phyloP scores from a whole-genome alignment of 2,888 invertebrate species.

The Palloptera scutellata region DNA sequence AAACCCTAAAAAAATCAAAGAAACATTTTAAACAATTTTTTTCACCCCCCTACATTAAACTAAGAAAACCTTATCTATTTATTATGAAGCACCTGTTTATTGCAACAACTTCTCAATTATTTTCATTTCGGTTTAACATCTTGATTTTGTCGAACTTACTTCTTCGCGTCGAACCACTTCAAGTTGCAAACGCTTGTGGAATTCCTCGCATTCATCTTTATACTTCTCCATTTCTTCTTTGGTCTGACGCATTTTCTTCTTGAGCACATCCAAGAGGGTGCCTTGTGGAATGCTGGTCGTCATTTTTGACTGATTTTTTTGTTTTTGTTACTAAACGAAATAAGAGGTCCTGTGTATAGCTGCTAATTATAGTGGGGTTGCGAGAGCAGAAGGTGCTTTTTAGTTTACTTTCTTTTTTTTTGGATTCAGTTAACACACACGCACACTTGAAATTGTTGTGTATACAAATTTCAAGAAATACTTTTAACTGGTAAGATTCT shows the following conservation, averaged over 20 bases:
- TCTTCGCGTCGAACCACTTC: slow-evolving; percentile 97
- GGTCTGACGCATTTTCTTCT: slow-evolving; percentile 99
- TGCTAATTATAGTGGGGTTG: neutral
- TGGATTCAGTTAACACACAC: slow-evolving; percentile 5
- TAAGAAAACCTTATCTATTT: neutral
- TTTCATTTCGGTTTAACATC: no score
- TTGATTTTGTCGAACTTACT: slow-evolving; percentile 73
- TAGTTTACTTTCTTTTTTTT: slow-evolving; percentile 11
- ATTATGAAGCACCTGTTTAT: neutral
- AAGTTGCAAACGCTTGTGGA: slow-evolving; percentile 92
- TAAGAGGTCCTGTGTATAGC: no score
- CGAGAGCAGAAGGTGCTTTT: slow-evolving; percentile 3
- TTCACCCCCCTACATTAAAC: neutral
- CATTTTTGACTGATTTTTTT: slow-evolving; percentile 66
- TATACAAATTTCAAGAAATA: slow-evolving; percentile 20
- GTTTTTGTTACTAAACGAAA: neutral
- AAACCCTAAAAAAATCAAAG: neutral
- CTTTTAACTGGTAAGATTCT: slow-evolving; percentile 23
- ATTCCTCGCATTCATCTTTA: slow-evolving; percentile 97
- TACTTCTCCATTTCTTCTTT: slow-evolving; percentile 99
- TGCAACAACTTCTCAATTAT: no score
- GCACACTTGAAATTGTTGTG: slow-evolving; percentile 17
- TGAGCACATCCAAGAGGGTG: slow-evolving; percentile 94
- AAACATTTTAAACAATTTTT: neutral
- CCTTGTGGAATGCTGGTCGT: slow-evolving; percentile 91